Percentiles rank a stretch among this genome's conserved stretches.
Conservation (phyloP, 2,888 invertebrate genomes). For the Andrena marginata region DNA sequence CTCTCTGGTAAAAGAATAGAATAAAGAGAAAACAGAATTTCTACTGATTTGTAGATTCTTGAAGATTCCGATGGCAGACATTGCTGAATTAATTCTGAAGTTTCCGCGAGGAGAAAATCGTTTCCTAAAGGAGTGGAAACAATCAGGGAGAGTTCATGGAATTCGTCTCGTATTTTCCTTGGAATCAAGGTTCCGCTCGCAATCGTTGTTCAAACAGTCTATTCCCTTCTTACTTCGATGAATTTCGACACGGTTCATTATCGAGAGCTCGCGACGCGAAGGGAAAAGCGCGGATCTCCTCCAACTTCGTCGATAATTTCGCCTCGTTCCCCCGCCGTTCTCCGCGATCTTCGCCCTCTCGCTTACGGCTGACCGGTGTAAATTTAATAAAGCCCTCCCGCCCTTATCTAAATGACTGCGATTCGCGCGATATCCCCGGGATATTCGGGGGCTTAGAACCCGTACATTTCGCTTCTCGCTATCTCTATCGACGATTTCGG, state of each 20-base stretch:
- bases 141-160: background rate
- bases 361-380: slow-evolving; percentile 63
- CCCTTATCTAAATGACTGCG: slow-evolving; percentile 80
- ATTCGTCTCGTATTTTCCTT: background rate
- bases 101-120: background rate
- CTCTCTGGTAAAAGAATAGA: too few relatives aligned
- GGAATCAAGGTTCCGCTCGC: background rate
- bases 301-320: slow-evolving; percentile 41
- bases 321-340: background rate
- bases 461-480: slow-evolving; percentile 49
- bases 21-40: background rate
- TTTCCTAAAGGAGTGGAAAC: background rate
- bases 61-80: background rate
- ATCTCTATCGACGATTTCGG: slow-evolving; percentile 74
- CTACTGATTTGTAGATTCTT: background rate
- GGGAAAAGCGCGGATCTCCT: background rate
- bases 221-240: background rate
- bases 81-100: background rate
- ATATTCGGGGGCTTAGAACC: slow-evolving; percentile 33
- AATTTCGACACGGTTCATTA: slow-evolving; percentile 22
- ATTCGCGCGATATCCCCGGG: slow-evolving; percentile 32
- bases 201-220: background rate
- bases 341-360: background rate
- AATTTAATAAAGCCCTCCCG: slow-evolving; percentile 79
- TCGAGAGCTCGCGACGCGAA: background rate